Base-by-base conservation (phyloP, 2,113 vertebrate genomes). In the Ammodramus savannarum region DNA sequence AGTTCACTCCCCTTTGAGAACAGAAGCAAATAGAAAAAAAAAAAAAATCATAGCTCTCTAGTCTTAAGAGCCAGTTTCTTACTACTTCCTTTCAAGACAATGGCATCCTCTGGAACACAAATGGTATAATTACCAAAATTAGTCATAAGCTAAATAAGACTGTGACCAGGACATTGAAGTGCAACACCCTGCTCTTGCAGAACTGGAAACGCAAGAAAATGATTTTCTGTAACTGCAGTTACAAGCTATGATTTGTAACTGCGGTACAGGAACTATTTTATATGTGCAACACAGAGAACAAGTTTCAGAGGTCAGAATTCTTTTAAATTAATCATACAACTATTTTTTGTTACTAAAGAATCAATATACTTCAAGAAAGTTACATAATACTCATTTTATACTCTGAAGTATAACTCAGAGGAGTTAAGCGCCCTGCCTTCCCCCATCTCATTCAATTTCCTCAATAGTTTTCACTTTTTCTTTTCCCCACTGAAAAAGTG, bases 201-300 rank as follows among this genome's bases (percentile, higher is more conserved):
- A 95, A 87, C 85, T 80, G 74, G 85, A 93, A 95, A 86, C 25
- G 38, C 67, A 48, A 68, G 54, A 83, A 87, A 93, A 79, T 13
- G 55, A 55, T n/a, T n/a, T n/a, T n/a, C n/a, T n/a, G n/a, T n/a
- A n/a, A n/a, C n/a, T n/a, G n/a, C n/a, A n/a, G n/a, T n/a, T n/a
- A n/a, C 46, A 83, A 43, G 76, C 46, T 26, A 20, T 29, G 22
- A 68, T 82, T 57, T 91, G n/a, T 23, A 80, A 83, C 67, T 77
- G 36, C 43, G 91, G 46, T 38, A 85, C 19, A 86, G 13, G 9
- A 91, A 93, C 36, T 80, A 25, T 8, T 83, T n/a, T 69, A 20
- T 59, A 73, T 51, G 87, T 82, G 34, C 19, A 82, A 87, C 23
- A 62, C 13, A 62, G 12, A 87, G 25, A 85, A 57, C 31, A 85